Base-by-base conservation (phyloP, 2,113 vertebrate genomes). In the Sinosuthora webbiana region DNA sequence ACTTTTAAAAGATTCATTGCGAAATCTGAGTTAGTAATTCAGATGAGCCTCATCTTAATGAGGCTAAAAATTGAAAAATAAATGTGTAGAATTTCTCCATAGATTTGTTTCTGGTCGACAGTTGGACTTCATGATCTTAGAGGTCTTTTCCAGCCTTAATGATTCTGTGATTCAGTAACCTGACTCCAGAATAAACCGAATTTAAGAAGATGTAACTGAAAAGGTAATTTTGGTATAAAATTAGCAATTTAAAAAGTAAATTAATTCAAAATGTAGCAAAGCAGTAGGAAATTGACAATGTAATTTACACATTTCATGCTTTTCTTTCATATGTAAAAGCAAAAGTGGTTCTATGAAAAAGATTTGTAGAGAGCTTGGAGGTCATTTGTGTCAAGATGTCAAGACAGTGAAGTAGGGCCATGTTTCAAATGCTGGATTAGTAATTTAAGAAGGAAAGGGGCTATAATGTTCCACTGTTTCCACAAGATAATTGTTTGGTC, bases 401-500 rank as follows among this genome's bases (percentile, higher is more conserved):
- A 68, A 82, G 33, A 45, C 19, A 44, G 8, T 69, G 42, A 6
- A 45, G 14, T 25, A 74, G 14, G 24, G 35, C 50, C 28, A 71
- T 79, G 41, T 90, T 93, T 95, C 74, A 94, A 89, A 82, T 56
- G 39, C 41, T 88, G 50, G 76, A 84, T 94, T 94, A 70, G 39
- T 90, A 39, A 86, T 78, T 93, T 95, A 89, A 78, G 79, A 79
- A 69, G 33, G 45, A 84, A 91, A 91, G 63, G 75, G 42, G 13
- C 28, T 7, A 1, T 87, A 92, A 95, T 94, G 79, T 92, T 82
- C 30, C 42, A 65, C 62, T 53, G 10, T 76, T 95, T 95, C 76
- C 87, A 91, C 45, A 86, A 71, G 50, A 69, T 94, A 95, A 97
- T 92, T 92, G 57, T 79, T 94, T 87, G 65, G 42, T 97, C 94